Evolutionary conservation across 2,888 invertebrate species (phyloP).

Genomic region (Pollenia angustigena): DNA sequence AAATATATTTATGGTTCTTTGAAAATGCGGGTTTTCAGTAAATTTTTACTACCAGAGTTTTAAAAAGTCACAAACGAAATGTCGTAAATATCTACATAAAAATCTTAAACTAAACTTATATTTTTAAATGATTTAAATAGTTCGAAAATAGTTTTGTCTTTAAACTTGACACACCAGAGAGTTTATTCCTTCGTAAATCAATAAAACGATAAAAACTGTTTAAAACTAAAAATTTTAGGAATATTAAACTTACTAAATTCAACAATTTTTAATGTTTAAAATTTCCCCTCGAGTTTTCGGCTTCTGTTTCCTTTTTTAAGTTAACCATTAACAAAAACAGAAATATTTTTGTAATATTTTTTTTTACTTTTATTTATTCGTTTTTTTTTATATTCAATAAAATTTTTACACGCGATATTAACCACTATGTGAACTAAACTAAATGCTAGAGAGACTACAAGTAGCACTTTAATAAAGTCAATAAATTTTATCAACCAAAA

Average conservation of each 20-base stretch:
- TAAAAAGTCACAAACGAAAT: too few species aligned
- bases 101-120: too few species aligned
- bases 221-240: not conserved
- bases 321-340: not conserved
- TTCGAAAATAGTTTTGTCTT: too few species aligned
- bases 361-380: not conserved
- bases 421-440: slow-evolving; percentile 37
- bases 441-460: slow-evolving; percentile 3
- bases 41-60: too few species aligned
- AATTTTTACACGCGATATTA: slow-evolving; percentile 39
- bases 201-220: too few species aligned
- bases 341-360: not conserved
- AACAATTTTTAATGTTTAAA: too few species aligned
- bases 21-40: too few species aligned
- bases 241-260: not conserved
- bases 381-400: slow-evolving; percentile 4
- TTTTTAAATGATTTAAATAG: too few species aligned
- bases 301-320: not conserved
- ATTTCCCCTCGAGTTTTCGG: not conserved
- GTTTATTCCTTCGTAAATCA: too few species aligned
- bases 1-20: too few species aligned
- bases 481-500: slow-evolving; percentile 21
- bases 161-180: too few species aligned
- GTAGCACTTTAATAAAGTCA: slow-evolving; percentile 31
- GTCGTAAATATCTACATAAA: too few species aligned